Conservation (phyloP, 2,797 vertebrate species). For the Carapus acus region DNA sequence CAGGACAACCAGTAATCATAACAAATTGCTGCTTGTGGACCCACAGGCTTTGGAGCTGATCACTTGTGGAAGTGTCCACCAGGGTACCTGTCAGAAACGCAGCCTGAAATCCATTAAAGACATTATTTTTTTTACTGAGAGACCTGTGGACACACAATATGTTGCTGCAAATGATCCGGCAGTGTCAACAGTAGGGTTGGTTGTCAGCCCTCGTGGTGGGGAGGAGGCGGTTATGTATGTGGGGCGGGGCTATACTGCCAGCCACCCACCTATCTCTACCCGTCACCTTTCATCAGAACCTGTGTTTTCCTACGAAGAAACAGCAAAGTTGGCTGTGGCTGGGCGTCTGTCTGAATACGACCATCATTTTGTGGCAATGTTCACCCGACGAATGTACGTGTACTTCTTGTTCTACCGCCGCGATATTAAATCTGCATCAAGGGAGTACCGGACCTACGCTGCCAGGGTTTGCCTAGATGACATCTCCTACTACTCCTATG, state of each 20-base stretch:
- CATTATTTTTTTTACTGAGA: conserved; percentile 80
- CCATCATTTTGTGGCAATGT: conserved; percentile 88
- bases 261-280: conserved; percentile 92
- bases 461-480: conserved; percentile 90
- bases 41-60: conserved; percentile 77
- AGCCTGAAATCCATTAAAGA: conserved; percentile 72
- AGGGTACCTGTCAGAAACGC: conserved; percentile 92
- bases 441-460: conserved; percentile 90
- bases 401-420: conserved; percentile 94
- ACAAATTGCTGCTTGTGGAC: conserved; percentile 89
- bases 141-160: conserved; percentile 91
- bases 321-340: conserved; percentile 85
- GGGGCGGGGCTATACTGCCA: conserved; percentile 89
- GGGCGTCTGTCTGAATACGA: conserved; percentile 91
- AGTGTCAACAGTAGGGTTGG: conserved; percentile 86
- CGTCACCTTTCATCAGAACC: conserved; percentile 82
- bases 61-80: conserved; percentile 89
- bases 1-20: conserved; percentile 81
- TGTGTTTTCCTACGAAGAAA: conserved; percentile 93
- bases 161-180: conserved; percentile 90
- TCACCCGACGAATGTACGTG: conserved; percentile 73
- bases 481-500: conserved; percentile 91
- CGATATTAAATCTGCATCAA: conserved; percentile 82
- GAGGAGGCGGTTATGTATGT: conserved; percentile 85
- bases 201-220: conserved; percentile 71